These are phyloP conservation scores for Dendroctonus ponderosae DNA, from an alignment of 1,140 invertebrate species.

Conservation along the genomic window DNA sequence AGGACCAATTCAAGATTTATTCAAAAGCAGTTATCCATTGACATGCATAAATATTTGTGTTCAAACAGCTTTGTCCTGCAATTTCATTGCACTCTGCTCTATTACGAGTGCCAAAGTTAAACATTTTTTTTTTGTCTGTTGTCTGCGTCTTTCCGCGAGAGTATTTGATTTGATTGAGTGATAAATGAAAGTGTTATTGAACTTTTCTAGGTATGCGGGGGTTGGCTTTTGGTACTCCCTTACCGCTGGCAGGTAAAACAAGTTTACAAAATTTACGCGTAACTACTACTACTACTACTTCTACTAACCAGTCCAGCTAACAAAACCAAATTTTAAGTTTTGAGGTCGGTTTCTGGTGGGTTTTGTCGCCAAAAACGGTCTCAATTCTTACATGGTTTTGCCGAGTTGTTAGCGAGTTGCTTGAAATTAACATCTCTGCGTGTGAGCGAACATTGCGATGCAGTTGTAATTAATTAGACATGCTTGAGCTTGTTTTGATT, in stretches of 20 bases:
- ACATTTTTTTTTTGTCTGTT: conserved; percentile 1
- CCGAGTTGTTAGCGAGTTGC: conserved; percentile 6
- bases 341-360: no score
- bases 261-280: conserved; percentile 21
- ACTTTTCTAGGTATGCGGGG: conserved; percentile 34
- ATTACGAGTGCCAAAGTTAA: not conserved
- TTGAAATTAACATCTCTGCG: conserved; percentile 25
- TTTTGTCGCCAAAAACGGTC: not conserved
- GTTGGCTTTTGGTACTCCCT: conserved; percentile 34
- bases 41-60: no score
- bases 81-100: not conserved
- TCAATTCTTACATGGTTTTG: not conserved
- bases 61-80: no score
- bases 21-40: no score
- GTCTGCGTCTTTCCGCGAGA: not conserved
- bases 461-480: conserved; percentile 31
- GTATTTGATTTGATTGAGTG: not conserved
- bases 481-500: conserved; percentile 26
- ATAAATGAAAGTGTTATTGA: conserved; percentile 15
- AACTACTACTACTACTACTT: conserved; percentile 15
- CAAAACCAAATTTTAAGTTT: no score
- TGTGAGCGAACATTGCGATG: conserved; percentile 22
- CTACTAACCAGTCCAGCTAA: no score
- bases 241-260: conserved; percentile 31
- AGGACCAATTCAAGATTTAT: no score